Evolutionary conservation across 1,140 invertebrate genomes (phyloP), one percentile per base, ranked within the genome.

Genomic region (Phocides pigmalion): DNA sequence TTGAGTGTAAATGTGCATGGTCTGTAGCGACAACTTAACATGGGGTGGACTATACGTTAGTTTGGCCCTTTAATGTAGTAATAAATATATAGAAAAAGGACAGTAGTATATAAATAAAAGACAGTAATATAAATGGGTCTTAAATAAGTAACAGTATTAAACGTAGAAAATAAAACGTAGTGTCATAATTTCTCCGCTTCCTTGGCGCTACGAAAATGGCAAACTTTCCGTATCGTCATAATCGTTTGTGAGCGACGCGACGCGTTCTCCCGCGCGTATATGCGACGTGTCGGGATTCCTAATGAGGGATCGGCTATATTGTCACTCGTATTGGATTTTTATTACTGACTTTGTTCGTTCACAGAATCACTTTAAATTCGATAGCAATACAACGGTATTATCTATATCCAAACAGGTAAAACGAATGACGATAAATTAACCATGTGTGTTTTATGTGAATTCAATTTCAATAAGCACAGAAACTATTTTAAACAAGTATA

Each of bases 201-300:
- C 68, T 66, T 62, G 58, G 41, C 14, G 37, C 22, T 41, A 64
- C 63, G 50, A 58, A 71, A 69, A 74, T 62, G 65, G 75, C 66
- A 74, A 77, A 81, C 76, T 77, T 79, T 77, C 74, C 66, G 62
- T 65, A 39, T 70, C 66, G 70, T 66, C 64, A 62, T 56, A 70
- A 68, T 63, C 49, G 14, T 51, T 54, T 51, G 50, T 4, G 16
- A n/a, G 42, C 44, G 46, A 28, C 46, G 46, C 19, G 46, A 49
- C 44, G 20, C 19, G 44, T 4, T 3, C 46, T 49, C 46, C 46
- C 46, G 46, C 22, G 46, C 46, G 46, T 22, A 49, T 49, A 28
- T 5, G 4, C 12, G 4, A 49, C 46, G 46, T 28, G 46, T 12
- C 46, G 22, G 12, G 46, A 25, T 12, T 28, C 4, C 46, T 28